These are phyloP conservation scores for Plecotus auritus DNA, from an alignment of 2,113 vertebrate genomes.

Conservation along the genomic window DNA sequence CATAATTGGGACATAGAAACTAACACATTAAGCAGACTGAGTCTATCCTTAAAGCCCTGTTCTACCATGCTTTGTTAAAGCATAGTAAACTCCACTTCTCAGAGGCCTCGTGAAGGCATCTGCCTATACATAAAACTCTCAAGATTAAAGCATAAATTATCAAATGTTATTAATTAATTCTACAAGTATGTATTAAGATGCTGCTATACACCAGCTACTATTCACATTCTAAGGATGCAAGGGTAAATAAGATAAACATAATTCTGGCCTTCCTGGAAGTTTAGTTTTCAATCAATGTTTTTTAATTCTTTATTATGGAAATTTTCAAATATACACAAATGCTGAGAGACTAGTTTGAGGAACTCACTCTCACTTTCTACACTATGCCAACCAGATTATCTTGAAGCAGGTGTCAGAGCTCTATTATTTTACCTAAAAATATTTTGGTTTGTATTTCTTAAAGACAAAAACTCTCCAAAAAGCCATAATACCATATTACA, in stretches of 20 bases:
- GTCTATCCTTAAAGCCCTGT: neutral
- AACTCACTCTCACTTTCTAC: neutral
- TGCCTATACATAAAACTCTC: neutral
- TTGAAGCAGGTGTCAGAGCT: neutral
- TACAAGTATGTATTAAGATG: neutral
- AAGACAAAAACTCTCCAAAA: neutral
- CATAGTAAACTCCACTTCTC: neutral
- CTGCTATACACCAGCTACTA: neutral
- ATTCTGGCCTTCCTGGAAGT: neutral
- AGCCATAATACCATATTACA: neutral
- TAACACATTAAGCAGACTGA: neutral
- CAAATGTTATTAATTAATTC: neutral
- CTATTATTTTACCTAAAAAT: slow-evolving; percentile 1
- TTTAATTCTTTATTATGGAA: neutral
- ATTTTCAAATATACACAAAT: neutral
- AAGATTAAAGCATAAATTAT: neutral
- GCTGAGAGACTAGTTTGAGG: neutral
- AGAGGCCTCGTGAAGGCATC: neutral
- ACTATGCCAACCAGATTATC: neutral
- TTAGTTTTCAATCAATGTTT: neutral
- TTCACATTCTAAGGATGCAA: neutral
- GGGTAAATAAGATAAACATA: neutral
- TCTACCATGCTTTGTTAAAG: neutral
- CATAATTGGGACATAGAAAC: neutral
- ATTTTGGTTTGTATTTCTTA: neutral